phyloP scores from a whole-genome alignment of 2,888 invertebrate genomes.

The Agonopterix heracliana region DNA sequence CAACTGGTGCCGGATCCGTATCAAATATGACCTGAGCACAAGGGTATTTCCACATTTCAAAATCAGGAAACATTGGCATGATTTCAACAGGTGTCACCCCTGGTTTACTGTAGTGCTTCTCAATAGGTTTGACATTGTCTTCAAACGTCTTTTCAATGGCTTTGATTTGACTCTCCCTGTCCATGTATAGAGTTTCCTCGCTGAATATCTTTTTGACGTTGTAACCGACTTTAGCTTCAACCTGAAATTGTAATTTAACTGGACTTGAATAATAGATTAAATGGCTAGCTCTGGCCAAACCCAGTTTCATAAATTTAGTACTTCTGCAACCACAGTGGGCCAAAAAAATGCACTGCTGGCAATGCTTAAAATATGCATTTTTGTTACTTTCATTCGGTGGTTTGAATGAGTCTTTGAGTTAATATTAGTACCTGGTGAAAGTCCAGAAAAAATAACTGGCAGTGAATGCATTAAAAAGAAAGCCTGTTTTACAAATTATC shows the following conservation, averaged over 20 bases:
- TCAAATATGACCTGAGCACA: slow-evolving; percentile 99
- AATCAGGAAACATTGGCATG: slow-evolving; percentile 94
- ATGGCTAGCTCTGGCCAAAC: too few relatives aligned
- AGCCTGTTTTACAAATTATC: too few relatives aligned
- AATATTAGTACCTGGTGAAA: too few relatives aligned
- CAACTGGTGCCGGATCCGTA: slow-evolving; percentile 96
- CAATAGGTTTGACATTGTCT: slow-evolving; percentile 89
- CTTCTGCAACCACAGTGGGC: too few relatives aligned
- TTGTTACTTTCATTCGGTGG: too few relatives aligned
- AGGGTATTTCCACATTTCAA: slow-evolving; percentile 97
- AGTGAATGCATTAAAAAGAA: too few relatives aligned
- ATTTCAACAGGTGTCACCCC: slow-evolving; percentile 93
- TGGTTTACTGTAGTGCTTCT: slow-evolving; percentile 97
- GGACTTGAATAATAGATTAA: too few relatives aligned
- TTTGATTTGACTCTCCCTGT: slow-evolving; percentile 96
- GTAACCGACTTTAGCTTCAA: slow-evolving; percentile 99
- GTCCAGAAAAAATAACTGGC: too few relatives aligned
- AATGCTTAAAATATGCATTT: too few relatives aligned
- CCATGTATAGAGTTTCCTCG: slow-evolving; percentile 96
- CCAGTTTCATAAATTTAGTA: too few relatives aligned
- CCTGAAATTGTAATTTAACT: too few relatives aligned
- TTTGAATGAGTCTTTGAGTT: too few relatives aligned
- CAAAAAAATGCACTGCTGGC: background rate
- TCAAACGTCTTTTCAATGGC: slow-evolving; percentile 98
- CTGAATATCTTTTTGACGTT: slow-evolving; percentile 96